These are phyloP conservation scores for Eupithecia abbreviata DNA, from an alignment of 2,888 invertebrate species.

Conservation along the genomic window DNA sequence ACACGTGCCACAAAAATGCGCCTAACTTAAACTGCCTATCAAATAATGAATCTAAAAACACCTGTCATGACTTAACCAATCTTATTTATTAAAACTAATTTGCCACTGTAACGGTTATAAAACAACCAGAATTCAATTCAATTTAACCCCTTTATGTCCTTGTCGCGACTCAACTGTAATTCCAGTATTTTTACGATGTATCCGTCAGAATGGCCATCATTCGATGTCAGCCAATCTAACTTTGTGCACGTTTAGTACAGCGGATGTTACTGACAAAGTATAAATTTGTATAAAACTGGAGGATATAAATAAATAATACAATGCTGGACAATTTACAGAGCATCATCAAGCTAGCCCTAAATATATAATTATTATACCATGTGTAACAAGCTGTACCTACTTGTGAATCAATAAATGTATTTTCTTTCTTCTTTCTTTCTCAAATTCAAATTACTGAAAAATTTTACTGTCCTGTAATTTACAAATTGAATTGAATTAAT, in stretches of 20 bases:
- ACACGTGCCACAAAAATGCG: background rate
- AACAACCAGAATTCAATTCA: slow-evolving; percentile 28
- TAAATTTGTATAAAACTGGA: background rate
- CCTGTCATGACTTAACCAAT: background rate
- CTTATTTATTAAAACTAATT: background rate
- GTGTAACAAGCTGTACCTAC: too few relatives aligned
- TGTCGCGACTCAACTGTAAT: slow-evolving; percentile 52
- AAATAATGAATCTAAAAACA: background rate
- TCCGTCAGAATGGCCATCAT: slow-evolving; percentile 64
- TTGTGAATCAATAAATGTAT: too few relatives aligned
- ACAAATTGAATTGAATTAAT: too few relatives aligned
- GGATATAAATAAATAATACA: background rate
- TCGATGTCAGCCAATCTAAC: slow-evolving; percentile 77
- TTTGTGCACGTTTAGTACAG: slow-evolving; percentile 64
- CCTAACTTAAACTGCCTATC: background rate
- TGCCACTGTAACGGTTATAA: slow-evolving; percentile 12
- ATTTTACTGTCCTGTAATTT: too few relatives aligned
- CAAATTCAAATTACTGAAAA: too few relatives aligned
- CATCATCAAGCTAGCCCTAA: background rate
- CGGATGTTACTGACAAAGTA: slow-evolving; percentile 47
- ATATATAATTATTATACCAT: too few relatives aligned
- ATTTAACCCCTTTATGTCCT: slow-evolving; percentile 38
- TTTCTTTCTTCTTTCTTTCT: too few relatives aligned
- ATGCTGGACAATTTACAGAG: background rate
- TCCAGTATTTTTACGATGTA: slow-evolving; percentile 68